phyloP scores from a whole-genome alignment of 2,797 vertebrate species.

The Chelonia mydas region DNA sequence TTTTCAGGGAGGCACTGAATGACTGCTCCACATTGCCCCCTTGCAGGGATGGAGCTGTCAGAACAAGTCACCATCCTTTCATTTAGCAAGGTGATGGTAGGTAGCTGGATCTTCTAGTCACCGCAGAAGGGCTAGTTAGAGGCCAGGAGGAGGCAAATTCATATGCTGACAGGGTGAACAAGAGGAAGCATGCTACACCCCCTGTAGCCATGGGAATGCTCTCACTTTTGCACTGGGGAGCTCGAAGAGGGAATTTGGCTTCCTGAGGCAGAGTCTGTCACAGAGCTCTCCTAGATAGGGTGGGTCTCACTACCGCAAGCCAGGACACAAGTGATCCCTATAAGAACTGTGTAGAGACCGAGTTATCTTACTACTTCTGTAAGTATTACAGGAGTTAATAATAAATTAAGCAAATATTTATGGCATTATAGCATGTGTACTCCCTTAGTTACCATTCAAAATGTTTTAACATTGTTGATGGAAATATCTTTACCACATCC shows the following conservation, averaged over 20 bases:
- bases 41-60: background rate
- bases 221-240: background rate
- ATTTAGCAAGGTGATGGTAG: background rate
- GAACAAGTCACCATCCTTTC: background rate
- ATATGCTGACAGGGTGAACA: background rate
- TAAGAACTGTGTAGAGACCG: background rate
- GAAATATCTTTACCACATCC: background rate
- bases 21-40: background rate
- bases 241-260: background rate
- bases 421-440: background rate
- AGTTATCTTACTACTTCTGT: background rate
- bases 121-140: background rate
- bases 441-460: background rate
- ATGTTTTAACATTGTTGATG: background rate
- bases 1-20: background rate
- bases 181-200: background rate
- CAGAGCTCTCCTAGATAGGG: background rate
- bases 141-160: background rate
- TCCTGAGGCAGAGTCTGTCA: background rate
- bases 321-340: background rate
- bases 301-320: background rate
- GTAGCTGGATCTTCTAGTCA: background rate
- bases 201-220: background rate
- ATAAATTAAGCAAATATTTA: background rate
- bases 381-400: background rate